These are phyloP conservation scores for Peromyscus leucopus DNA, from an alignment of 2,113 vertebrate species.

Conservation along the genomic window DNA sequence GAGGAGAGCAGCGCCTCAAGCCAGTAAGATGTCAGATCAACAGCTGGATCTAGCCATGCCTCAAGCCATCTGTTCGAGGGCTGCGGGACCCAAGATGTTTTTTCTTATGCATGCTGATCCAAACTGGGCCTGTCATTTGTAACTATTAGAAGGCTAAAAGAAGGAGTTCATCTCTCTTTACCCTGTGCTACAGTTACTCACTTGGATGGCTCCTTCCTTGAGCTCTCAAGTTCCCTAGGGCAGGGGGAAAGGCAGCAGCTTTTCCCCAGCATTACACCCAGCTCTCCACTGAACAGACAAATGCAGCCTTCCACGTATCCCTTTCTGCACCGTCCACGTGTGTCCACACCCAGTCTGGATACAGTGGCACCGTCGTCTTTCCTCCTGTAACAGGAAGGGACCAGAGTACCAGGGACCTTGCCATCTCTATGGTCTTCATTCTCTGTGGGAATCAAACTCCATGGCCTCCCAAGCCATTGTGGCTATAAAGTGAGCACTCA, in stretches of 20 bases:
- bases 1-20: background rate
- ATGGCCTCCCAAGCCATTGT: rapidly evolving
- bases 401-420: background rate
- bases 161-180: background rate
- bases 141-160: background rate
- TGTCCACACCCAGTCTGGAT: background rate
- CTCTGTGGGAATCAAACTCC: background rate
- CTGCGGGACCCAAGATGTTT: background rate
- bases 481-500: background rate
- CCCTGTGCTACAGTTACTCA: background rate
- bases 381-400: background rate
- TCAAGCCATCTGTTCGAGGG: background rate
- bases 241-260: background rate
- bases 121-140: background rate
- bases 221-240: background rate
- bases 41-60: constrained; percentile 29
- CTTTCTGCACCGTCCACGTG: background rate
- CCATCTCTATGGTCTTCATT: background rate
- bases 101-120: background rate
- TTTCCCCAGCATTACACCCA: background rate
- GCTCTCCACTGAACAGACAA: background rate
- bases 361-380: background rate
- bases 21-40: background rate
- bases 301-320: background rate
- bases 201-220: background rate